Evolutionary conservation across 2,113 vertebrate species (phyloP), one percentile per base, ranked within the genome.

Genomic region (Alaudala cheleensis): DNA sequence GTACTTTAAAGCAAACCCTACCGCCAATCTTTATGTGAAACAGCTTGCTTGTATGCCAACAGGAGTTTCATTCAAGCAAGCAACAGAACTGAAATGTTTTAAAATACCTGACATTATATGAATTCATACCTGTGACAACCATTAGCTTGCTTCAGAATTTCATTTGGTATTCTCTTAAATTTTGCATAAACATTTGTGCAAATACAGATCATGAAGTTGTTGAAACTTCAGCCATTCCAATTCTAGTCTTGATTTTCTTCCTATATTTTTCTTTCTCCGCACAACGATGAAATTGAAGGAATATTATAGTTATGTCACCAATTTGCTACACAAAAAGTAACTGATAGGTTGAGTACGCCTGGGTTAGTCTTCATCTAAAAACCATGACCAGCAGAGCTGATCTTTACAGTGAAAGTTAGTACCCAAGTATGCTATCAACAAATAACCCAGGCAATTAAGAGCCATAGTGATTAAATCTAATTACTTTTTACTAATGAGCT

Each of bases 371-470:
- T 61, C 18, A 34, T 7, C 45, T n/a, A 71, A 70, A 71, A 81
- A 15, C 10, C 0, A 0, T 6, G 22, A 56, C 24, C n/a, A 20
- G 16, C 13, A 64, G 49, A 67, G 39, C 15, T 69, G 45, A 82
- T n/a, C 42, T 81, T 57, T 33, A 40, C 45, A 60, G 34, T 6
- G 20, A 50, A 84, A 91, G n/a, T 37, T 33, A 40, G 8, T 5
- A n/a, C 50, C 37, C 25, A 25, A 56, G 49, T 33, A 44, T 14
- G 20, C 16, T 15, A 60, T 53, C 24, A 86, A 50, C 14, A 81
- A 80, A 91, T 10, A 67, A 74, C 11, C 13, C 26, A 60, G 39
- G 40, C 24, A 56, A 62, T 20, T 57, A 64, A 53, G 33, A 2
- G 1, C 10, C 16, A 54, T 3, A 54, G 31, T 11, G 5, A 77